A percentile compares a stretch with the other conserved stretches of the same genome.
phyloP scores from a whole-genome alignment of 2,888 invertebrate species.

The Idaea aversata region DNA sequence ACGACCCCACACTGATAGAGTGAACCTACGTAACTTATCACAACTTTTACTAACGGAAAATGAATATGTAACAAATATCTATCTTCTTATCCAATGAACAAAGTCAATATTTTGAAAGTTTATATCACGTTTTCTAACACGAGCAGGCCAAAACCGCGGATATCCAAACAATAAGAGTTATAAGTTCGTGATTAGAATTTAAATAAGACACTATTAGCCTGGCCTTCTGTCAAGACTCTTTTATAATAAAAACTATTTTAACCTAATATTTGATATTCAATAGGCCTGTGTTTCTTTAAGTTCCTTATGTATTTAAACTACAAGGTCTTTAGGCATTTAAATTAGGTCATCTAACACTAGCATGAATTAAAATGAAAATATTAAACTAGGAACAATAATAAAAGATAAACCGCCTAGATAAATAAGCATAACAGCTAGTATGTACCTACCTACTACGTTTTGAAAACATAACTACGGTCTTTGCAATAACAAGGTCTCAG shows the following conservation, averaged over 20 bases:
- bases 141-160: neutral
- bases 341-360: neutral
- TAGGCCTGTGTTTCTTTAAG: neutral
- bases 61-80: neutral
- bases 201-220: neutral
- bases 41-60: neutral
- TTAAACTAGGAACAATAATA: neutral
- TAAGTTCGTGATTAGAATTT: neutral
- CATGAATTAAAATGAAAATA: neutral
- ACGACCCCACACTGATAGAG: conserved; percentile 1
- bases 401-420: neutral
- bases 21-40: neutral
- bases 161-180: neutral
- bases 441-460: conserved; percentile 7
- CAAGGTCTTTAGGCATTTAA: neutral
- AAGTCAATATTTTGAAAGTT: neutral
- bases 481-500: conserved; percentile 54
- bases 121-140: neutral
- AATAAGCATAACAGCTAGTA: neutral
- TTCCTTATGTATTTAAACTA: neutral
- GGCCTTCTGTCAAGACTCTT: neutral
- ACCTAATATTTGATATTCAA: neutral
- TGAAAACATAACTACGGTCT: conserved; percentile 27
- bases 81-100: neutral
- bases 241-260: too few relatives aligned